These are phyloP conservation scores for Ailuropoda melanoleuca DNA, from an alignment of 2,113 vertebrate species.

Conservation along the genomic window DNA sequence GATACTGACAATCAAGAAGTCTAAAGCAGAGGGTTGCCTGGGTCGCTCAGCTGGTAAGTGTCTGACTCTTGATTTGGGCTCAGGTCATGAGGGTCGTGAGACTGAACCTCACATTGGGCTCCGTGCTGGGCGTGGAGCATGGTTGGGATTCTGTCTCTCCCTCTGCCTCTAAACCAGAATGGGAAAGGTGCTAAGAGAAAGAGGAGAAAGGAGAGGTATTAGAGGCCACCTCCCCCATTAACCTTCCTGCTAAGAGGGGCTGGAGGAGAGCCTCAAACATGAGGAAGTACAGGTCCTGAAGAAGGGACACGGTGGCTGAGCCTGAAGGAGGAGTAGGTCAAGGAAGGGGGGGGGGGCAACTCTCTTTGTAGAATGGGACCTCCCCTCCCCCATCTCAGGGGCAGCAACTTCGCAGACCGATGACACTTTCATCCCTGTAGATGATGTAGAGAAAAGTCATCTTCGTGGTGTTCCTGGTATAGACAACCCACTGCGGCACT, in stretches of 20 bases:
- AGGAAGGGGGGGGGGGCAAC: neutral
- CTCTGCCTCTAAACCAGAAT: neutral
- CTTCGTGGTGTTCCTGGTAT: too few relatives aligned
- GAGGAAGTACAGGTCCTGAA: neutral
- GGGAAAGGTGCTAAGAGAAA: neutral
- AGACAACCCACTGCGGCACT: neutral
- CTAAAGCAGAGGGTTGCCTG: neutral
- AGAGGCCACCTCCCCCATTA: neutral
- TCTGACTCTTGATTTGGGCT: neutral
- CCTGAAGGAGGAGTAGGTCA: neutral
- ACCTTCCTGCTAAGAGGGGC: neutral
- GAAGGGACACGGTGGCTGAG: too few relatives aligned
- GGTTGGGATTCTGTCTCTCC: neutral
- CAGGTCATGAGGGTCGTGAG: neutral
- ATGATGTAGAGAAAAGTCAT: neutral
- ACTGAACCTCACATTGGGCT: neutral
- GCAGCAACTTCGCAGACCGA: neutral
- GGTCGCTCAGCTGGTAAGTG: neutral
- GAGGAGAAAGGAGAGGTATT: neutral
- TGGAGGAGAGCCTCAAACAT: neutral
- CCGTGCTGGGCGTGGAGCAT: neutral
- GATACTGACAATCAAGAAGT: neutral
- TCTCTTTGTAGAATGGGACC: neutral
- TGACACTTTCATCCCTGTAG: neutral
- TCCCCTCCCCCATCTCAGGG: neutral